Conservation (phyloP, 2,888 invertebrate genomes). For the Cerastis leucographa region DNA sequence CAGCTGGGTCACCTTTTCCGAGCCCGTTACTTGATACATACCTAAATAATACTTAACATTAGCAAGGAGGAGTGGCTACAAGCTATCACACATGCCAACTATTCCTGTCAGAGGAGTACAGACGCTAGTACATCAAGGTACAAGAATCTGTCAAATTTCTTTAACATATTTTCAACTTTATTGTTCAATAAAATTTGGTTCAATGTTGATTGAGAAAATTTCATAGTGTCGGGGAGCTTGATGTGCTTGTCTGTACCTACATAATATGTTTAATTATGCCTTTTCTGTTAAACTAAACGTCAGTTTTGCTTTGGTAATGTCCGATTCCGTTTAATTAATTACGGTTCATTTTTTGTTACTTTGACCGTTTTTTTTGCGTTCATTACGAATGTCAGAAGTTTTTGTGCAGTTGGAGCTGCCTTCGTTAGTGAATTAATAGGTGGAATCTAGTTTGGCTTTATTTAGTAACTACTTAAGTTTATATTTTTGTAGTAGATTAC, state of each 20-base stretch:
- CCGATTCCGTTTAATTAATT: constrained; percentile 43
- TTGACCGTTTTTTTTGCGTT: constrained; percentile 35
- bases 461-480: constrained; percentile 10
- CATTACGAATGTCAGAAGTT: constrained; percentile 46
- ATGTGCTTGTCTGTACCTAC: neutral
- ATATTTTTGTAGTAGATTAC: constrained; percentile 6
- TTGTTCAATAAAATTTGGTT: no score
- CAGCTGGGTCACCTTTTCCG: neutral
- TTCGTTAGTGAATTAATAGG: constrained; percentile 31
- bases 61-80: neutral
- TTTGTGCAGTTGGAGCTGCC: constrained; percentile 20
- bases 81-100: constrained; percentile 1
- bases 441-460: constrained; percentile 34
- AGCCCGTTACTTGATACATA: neutral
- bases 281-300: constrained; percentile 34
- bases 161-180: no score
- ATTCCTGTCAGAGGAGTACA: neutral
- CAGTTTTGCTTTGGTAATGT: constrained; percentile 42
- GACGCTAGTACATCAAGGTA: no score
- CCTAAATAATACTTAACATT: neutral
- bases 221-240: no score
- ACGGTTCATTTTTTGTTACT: constrained; percentile 37
- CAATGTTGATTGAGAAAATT: no score
- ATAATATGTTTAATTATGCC: constrained; percentile 9
- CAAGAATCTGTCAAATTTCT: no score